Percentiles rank a stretch among this genome's conserved stretches.
These are phyloP conservation scores for Epizoanthus illoricatus DNA, from an alignment of 92 coral and sea anemone genomes.

Conservation along the genomic window DNA sequence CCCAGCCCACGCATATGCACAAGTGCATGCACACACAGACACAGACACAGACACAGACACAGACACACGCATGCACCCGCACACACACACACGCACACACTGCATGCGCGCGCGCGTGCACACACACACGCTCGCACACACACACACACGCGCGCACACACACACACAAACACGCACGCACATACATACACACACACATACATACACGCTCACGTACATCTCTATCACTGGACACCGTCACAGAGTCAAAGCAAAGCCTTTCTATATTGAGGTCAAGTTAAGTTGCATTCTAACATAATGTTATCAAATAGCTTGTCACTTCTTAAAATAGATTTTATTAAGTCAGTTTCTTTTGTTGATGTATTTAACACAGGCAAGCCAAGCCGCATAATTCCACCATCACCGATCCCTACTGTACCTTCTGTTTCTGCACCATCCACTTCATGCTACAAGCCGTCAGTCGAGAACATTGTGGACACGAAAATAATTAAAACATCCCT, in stretches of 20 bases:
- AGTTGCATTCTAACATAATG: too few species aligned
- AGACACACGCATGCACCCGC: not conserved
- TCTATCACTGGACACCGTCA: too few species aligned
- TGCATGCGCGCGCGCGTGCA: not conserved
- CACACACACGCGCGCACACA: not conserved
- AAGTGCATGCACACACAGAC: not conserved
- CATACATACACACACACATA: not conserved
- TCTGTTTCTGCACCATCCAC: slow-evolving; percentile 30
- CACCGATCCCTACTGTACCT: slow-evolving; percentile 31
- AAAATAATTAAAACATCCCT: not conserved
- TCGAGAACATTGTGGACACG: not conserved
- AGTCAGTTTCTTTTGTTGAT: not conserved
- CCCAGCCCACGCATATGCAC: not conserved
- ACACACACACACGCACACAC: not conserved
- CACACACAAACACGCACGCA: not conserved
- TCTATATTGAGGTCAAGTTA: too few species aligned
- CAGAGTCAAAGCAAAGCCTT: too few species aligned
- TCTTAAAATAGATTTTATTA: too few species aligned
- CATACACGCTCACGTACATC: not conserved
- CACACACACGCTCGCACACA: not conserved
- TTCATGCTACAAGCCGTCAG: not conserved
- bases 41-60: not conserved
- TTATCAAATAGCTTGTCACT: too few species aligned
- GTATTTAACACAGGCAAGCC: slow-evolving; percentile 20
- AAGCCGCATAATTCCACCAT: not conserved